A percentile compares a stretch with the other conserved stretches of the same genome.
Conservation (phyloP, 2,888 invertebrate species). For the Laothoe populi region DNA sequence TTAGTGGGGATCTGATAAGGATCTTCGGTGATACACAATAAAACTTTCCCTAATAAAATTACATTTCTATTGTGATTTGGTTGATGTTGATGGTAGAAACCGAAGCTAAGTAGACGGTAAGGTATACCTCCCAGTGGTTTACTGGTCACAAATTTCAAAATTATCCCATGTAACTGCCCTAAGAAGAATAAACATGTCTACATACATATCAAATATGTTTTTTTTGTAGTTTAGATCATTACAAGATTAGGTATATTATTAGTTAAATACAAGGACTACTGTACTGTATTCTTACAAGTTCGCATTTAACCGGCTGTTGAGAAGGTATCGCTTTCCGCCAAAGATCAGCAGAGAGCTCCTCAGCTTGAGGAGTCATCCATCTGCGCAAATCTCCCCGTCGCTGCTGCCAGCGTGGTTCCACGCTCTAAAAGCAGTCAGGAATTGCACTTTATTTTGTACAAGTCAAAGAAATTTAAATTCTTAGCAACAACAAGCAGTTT, state of each 20-base stretch:
- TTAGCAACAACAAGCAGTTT: slow-evolving; percentile 8
- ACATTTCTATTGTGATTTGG: too few relatives aligned
- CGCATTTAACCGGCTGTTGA: slow-evolving; percentile 37
- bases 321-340: slow-evolving; percentile 55
- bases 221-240: too few relatives aligned
- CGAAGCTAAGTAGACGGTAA: too few relatives aligned
- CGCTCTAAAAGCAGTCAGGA: slow-evolving; percentile 67
- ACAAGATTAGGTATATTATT: too few relatives aligned
- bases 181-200: too few relatives aligned
- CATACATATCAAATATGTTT: not conserved
- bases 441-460: slow-evolving; percentile 59
- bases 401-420: slow-evolving; percentile 44
- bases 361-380: slow-evolving; percentile 73
- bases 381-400: slow-evolving; percentile 50
- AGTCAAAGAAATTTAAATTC: slow-evolving; percentile 23
- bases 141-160: too few relatives aligned
- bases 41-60: too few relatives aligned
- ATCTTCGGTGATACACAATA: too few relatives aligned
- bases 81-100: too few relatives aligned
- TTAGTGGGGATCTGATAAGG: too few relatives aligned
- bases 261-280: not conserved
- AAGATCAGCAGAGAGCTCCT: slow-evolving; percentile 63
- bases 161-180: too few relatives aligned
- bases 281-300: slow-evolving; percentile 47
- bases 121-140: too few relatives aligned